Evolutionary conservation across 2,888 invertebrate genomes (phyloP).

Genomic region (Cyaniris semiargus): DNA sequence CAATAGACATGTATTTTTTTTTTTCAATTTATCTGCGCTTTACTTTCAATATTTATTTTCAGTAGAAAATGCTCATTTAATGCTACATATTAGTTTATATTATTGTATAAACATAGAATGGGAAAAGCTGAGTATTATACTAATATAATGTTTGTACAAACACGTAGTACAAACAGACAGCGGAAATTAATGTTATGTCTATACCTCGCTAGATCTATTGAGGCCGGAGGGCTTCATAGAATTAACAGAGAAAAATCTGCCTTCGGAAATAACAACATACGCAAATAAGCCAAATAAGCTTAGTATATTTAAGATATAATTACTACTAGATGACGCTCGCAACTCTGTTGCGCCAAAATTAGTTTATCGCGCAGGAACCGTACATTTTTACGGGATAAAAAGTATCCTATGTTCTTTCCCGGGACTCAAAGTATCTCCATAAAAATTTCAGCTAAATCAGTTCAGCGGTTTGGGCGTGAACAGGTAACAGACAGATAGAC

Average conservation of each 20-base stretch:
- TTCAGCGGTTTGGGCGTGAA: too few relatives aligned
- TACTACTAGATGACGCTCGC: too few relatives aligned
- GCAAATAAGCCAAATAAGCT: not conserved
- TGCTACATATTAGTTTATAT: not conserved
- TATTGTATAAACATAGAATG: not conserved
- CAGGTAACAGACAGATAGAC: too few relatives aligned
- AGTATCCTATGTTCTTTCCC: too few relatives aligned
- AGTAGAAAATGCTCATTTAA: not conserved
- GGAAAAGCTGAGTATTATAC: constrained; percentile 6
- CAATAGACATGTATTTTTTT: too few relatives aligned
- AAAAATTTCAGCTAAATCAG: too few relatives aligned
- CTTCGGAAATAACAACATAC: not conserved
- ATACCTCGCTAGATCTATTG: not conserved
- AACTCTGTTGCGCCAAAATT: too few relatives aligned
- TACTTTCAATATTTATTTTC: not conserved
- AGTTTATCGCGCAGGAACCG: too few relatives aligned
- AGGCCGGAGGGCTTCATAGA: not conserved
- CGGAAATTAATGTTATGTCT: constrained; percentile 3
- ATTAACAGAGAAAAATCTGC: not conserved
- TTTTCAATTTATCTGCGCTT: not conserved
- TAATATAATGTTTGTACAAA: constrained; percentile 7
- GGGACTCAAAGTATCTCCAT: too few relatives aligned
- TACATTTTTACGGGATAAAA: too few relatives aligned
- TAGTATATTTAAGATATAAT: too few relatives aligned
- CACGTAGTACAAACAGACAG: constrained; percentile 1